Base-by-base conservation (phyloP, 2,888 invertebrate genomes). In the Nymphalis c-album region DNA sequence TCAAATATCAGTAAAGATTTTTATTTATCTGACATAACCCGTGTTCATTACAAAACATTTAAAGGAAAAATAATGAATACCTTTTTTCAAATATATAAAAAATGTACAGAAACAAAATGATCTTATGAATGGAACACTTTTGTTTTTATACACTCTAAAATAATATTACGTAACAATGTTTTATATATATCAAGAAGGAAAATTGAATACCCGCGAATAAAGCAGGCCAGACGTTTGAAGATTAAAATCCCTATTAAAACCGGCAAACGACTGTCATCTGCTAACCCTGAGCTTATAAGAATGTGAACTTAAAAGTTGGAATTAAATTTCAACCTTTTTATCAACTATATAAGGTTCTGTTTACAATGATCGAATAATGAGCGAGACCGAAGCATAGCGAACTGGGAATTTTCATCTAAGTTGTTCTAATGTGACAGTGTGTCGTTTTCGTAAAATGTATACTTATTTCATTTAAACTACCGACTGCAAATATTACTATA, bases 261-360 rank as follows among this genome's bases (percentile, higher is more conserved):
- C 57, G 40, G 35, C 35, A 57, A 57, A 57, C 57, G 40, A 40
- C 57, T 57, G 57, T 57, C 57, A 57, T 55, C 53, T 55, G 35
- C 40, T 57, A 57, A 57, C 35, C n/a, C 40, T 57, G 57, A 40
- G 57, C 57, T 40, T 35, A 40, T 26, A 57, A 18, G 57, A 57
- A 57, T 18, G 35, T 57, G n/a, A 40, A 57, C 18, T 55, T 40
- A 35, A 10, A 40, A 18, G 7, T 20, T 10, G n/a, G 18, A 57
- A 35, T 6, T 18, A 4, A 57, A 57, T 18, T 35, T 18, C 35
- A 40, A 57, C 57, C 57, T 57, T 57, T n/a, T 40, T 13, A 31
- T 2, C 8, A 3, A 26, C 17, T n/a, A 7, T 2, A 20, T 55
- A 31, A 55, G 31, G 31, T 31, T 31, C n/a, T 31, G 10, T 55